These are phyloP conservation scores for Nezara viridula DNA, from an alignment of 2,888 invertebrate genomes.

Conservation along the genomic window DNA sequence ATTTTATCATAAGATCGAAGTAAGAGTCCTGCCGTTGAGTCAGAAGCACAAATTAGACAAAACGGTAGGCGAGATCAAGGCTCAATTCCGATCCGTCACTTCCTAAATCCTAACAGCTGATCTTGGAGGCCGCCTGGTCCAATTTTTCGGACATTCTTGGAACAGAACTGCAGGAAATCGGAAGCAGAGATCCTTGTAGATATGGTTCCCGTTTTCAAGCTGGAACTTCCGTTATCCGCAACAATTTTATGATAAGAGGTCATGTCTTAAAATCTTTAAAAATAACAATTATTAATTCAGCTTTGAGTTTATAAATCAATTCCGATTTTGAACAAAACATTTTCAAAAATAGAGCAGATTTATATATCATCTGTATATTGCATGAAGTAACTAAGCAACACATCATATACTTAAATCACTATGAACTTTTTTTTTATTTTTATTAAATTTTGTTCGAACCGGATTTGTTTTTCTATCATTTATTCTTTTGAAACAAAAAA, in stretches of 20 bases:
- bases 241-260: not conserved
- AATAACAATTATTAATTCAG: not conserved
- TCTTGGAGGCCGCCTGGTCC: not conserved
- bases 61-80: not conserved
- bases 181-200: not conserved
- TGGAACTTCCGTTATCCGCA: not conserved
- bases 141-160: not conserved
- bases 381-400: too few species aligned
- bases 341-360: too few species aligned
- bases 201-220: not conserved
- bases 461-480: too few species aligned
- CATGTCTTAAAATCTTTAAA: not conserved
- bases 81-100: not conserved
- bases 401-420: too few species aligned
- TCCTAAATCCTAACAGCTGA: not conserved
- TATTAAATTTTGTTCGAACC: too few species aligned
- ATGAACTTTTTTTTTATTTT: too few species aligned
- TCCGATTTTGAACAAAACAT: too few species aligned
- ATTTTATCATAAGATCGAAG: too few species aligned
- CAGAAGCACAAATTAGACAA: too few species aligned
- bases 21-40: too few species aligned
- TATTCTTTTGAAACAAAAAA: too few species aligned
- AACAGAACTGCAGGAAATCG: not conserved
- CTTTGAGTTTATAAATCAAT: not conserved
- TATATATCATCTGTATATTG: too few species aligned